Percentiles rank a stretch among this genome's conserved stretches.
phyloP scores from a whole-genome alignment of 92 coral and sea anemone species.

The Epizoanthus illoricatus region DNA sequence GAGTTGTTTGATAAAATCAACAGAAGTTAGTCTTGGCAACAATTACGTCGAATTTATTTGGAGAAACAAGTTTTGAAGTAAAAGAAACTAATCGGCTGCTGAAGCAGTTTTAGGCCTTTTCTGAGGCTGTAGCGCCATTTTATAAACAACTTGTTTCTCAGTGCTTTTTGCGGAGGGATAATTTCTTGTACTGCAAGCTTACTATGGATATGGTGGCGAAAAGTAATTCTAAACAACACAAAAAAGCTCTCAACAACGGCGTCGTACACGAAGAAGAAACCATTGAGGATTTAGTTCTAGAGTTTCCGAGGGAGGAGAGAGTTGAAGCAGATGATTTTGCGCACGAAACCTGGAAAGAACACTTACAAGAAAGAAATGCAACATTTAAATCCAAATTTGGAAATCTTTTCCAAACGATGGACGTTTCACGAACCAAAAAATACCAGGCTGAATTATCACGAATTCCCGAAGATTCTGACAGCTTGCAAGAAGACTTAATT shows the following conservation, averaged over 20 bases:
- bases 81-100: neutral
- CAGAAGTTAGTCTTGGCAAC: conserved; percentile 1
- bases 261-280: neutral
- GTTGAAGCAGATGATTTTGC: neutral
- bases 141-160: neutral
- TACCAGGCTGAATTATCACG: conserved; percentile 20
- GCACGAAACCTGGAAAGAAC: conserved; percentile 3
- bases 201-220: neutral
- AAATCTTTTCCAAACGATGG: conserved; percentile 9
- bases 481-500: conserved; percentile 11
- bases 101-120: neutral
- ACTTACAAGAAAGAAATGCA: neutral
- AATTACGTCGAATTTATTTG: neutral
- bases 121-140: neutral
- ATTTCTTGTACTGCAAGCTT: neutral
- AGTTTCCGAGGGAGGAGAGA: neutral
- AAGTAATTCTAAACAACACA: neutral
- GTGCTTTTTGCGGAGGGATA: neutral
- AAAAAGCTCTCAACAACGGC: neutral
- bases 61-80: neutral
- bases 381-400: neutral
- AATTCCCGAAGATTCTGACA: conserved; percentile 21
- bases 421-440: neutral
- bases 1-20: neutral
- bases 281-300: neutral